Base-by-base conservation (phyloP, 2,888 invertebrate genomes). In the Drosophila ochracea region DNA sequence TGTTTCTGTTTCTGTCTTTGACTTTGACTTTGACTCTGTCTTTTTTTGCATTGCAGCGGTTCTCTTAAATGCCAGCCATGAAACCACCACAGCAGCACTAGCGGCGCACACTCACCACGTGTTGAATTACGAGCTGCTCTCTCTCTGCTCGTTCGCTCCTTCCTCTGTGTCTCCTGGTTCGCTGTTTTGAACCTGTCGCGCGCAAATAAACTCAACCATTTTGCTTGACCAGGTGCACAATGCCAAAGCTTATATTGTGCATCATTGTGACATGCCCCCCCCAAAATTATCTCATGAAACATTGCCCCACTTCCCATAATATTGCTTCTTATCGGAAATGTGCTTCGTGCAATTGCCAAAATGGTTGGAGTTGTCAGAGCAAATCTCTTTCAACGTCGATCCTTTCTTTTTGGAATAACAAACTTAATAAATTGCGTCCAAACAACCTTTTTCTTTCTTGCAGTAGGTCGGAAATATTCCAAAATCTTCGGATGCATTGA, bases 91-190 rank as follows among this genome's bases (percentile, higher is more conserved):
- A 16, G 43, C 58, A 49, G 30, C 57, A 55, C 31, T 31, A 25
- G 30, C 50, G 39, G 68, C 68, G 68, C 68, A 68, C 7, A 69
- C 68, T 68, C 68, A 68, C 68, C 68, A 68, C 68, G 69, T 68
- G 68, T 39, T 68, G 68, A 69, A 28, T 57, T 69, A 50, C 1
- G 33, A 28, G 49, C 57, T 35, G 25, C 16, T 13, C 28, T 28
- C 10, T 28, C 19, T 28, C 28, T 28, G 9, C 21, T 35, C 21
- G 10, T 9, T 33, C 21, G n/a, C 39, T 39, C 2, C 13, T 30
- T n/a, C 39, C 28, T 25, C 16, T 25, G 7, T 9, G 2, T 47
- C 16, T 4, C 3, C 7, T 47, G 16, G 25, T 16, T 16, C 0
- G 9, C n/a, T 28, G 7, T 19, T 28, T 50, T 68, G 33, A 50